Evolutionary conservation across 2,797 vertebrate species (phyloP), one percentile per base, ranked within the genome.

Genomic region (Tachyglossus aculeatus): DNA sequence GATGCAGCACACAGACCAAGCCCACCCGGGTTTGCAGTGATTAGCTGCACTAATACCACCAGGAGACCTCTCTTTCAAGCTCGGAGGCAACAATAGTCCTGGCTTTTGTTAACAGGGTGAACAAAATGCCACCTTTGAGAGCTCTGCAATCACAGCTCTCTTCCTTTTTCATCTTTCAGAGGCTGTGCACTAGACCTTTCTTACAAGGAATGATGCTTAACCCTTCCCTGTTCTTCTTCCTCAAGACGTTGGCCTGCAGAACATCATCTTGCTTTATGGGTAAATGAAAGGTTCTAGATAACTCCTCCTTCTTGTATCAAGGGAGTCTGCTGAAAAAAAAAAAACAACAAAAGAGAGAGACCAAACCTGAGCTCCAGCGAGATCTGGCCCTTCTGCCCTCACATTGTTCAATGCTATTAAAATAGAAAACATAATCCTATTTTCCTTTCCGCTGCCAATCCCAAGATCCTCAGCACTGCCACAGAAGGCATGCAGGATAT

Each of bases 31-130:
- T 82, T 83, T 84, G 81, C 44, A 57, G 34, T 57, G 76, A 90
- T 83, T 66, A 89, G 86, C 88, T 47, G 66, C 71, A 51, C 79
- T 87, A 92, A 93, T 89, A 78, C 85, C 86, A 84, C 77, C 24
- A n/a, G 9, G 53, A 78, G 86, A 91, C 89, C 90, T 88, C 73
- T 36, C 84, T 84, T 86, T 88, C 86, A 81, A 83, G 69, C 77
- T 65, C 12, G 0, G n/a, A 71, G 40, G 76, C 78, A 75, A 80
- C 76, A 75, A 84, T 4, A 81, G 81, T 56, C 63, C 70, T 69
- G 57, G 79, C 81, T 86, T 88, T 86, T 88, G 87, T 90, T 66
- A 59, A 48, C 14, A 7, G 0, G 61, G 37, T 78, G 66, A 84
- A 75, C 67, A 70, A 65, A 87, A 85, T 73, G 81, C 81, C 77